Evolutionary conservation across 2,888 invertebrate genomes (phyloP).

Genomic region (Nephrotoma flavescens): DNA sequence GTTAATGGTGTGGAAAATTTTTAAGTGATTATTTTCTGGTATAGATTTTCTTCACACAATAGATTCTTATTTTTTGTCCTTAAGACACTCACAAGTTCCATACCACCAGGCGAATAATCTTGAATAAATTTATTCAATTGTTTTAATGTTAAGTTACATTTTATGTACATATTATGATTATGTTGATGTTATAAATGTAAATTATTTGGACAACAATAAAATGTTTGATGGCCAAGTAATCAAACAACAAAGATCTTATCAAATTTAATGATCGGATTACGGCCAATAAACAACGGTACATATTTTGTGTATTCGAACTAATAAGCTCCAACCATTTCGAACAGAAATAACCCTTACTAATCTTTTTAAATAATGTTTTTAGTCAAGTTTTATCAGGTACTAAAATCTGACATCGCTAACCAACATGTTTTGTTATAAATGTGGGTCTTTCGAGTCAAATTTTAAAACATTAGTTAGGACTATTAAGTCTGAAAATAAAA

Average conservation of each 20-base stretch:
- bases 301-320: no score
- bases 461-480: no score
- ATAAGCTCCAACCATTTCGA: no score
- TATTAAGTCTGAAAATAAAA: no score
- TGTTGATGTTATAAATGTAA: neutral
- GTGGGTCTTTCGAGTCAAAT: no score
- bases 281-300: no score
- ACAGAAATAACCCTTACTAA: no score
- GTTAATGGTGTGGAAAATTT: neutral
- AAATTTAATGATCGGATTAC: no score
- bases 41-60: neutral
- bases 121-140: neutral
- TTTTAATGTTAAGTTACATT: neutral
- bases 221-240: neutral
- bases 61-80: neutral
- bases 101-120: neutral
- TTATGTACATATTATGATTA: neutral
- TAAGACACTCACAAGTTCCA: neutral
- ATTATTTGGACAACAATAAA: neutral
- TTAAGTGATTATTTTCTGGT: neutral
- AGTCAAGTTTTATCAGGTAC: no score
- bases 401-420: no score
- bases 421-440: no score
- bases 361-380: no score
- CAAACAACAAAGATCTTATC: neutral